Conservation (phyloP, 2,888 invertebrate species). For the Spisula solida region DNA sequence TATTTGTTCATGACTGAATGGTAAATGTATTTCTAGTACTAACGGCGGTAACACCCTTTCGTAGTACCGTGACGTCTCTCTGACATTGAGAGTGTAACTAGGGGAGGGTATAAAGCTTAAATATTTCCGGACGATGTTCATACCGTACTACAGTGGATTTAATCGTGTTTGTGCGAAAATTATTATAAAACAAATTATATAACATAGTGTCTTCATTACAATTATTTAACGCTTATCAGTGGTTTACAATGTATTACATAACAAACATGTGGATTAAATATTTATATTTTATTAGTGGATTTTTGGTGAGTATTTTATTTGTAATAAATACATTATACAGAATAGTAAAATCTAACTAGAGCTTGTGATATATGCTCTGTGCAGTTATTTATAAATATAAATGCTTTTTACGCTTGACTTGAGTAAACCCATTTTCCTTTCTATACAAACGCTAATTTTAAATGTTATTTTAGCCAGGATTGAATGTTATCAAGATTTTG, state of each 20-base stretch:
- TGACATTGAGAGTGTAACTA: not conserved
- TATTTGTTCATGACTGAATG: not conserved
- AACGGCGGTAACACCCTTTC: not conserved
- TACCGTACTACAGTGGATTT: not conserved
- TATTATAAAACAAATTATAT: not conserved
- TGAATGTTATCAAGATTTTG: too few species aligned
- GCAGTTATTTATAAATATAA: not conserved
- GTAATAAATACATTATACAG: too few species aligned
- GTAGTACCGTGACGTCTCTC: not conserved
- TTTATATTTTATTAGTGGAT: not conserved
- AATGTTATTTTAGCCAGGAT: not conserved
- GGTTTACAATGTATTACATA: not conserved
- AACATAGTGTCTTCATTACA: too few species aligned
- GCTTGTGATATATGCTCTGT: not conserved
- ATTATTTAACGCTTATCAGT: not conserved
- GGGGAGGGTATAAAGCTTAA: not conserved
- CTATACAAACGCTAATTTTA: not conserved
- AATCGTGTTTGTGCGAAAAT: not conserved
- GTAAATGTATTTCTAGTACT: not conserved
- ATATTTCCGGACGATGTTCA: not conserved
- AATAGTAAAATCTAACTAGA: not conserved
- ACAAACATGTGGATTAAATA: slow-evolving; percentile 8
- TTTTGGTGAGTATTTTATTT: slow-evolving; percentile 9
- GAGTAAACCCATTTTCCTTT: not conserved
- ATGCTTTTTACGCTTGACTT: not conserved